These are phyloP conservation scores for Leptodactylus fuscus DNA, from an alignment of 2,113 vertebrate species.

Conservation along the genomic window DNA sequence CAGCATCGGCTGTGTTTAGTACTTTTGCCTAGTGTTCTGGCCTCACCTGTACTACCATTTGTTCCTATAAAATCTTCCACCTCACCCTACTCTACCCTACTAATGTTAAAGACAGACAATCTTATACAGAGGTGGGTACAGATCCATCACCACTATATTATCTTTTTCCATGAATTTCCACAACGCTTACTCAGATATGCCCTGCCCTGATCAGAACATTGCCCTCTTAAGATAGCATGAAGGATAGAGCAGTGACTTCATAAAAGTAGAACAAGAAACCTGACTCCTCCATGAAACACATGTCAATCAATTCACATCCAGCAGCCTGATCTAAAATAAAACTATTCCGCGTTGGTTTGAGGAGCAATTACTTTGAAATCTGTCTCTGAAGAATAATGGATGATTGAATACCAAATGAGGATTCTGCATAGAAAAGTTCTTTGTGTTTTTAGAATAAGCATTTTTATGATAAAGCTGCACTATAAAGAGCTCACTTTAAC, in stretches of 20 bases:
- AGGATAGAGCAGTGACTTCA: background rate
- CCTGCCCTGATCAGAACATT: too few relatives aligned
- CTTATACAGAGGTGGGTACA: too few relatives aligned
- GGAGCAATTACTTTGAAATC: constrained; percentile 59
- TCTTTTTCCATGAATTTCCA: background rate
- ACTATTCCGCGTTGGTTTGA: constrained; percentile 47
- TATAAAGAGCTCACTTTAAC: constrained; percentile 37
- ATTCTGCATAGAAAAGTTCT: constrained; percentile 52
- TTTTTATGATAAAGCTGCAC: constrained; percentile 30
- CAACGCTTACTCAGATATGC: too few relatives aligned
- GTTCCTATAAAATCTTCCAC: too few relatives aligned
- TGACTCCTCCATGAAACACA: constrained; percentile 18
- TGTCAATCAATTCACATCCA: constrained; percentile 48
- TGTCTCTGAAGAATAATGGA: constrained; percentile 59
- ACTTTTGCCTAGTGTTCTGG: too few relatives aligned
- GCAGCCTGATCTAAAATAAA: constrained; percentile 54
- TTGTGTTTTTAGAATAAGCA: constrained; percentile 49
- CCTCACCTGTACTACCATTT: too few relatives aligned
- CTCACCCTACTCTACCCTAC: too few relatives aligned
- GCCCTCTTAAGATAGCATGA: background rate
- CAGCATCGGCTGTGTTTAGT: too few relatives aligned
- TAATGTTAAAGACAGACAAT: too few relatives aligned
- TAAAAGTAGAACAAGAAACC: background rate
- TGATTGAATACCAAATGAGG: constrained; percentile 58
- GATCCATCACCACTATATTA: background rate